Evolutionary conservation across 1,140 invertebrate species (phyloP), one percentile per base, ranked within the genome.

Genomic region (Drosophila leontia): DNA sequence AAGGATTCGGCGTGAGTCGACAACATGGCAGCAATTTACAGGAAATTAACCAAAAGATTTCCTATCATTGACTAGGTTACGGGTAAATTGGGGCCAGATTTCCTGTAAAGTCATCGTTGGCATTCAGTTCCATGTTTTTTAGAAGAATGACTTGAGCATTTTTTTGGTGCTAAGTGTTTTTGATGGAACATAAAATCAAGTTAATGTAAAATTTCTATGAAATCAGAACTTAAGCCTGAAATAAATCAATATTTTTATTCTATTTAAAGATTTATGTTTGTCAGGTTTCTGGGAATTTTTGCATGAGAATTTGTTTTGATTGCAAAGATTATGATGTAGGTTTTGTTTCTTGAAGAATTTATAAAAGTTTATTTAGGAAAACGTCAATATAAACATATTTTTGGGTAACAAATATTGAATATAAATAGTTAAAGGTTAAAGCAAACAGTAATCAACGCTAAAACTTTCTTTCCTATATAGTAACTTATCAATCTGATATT

Each of bases 41-140:
- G 80, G 68, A 78, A 82, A 78, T 78, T 69, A 78, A 53, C 65
- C 58, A 55, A 72, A 60, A 74, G 79, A 81, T 82, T 68, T 63
- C 51, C 61, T 67, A 64, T 78, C 75, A 70, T 58, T 55, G 65
- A 41, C 58, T 63, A 64, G 75, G 55, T 78, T 75, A 78, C 69
- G 58, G 19, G 34, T 70, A 78, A 57, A 72, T 58, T 70, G 51
- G 44, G 44, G 12, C 44, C n/a, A 34, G n/a, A 35, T 19, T 59
- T 55, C 2, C 37, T 44, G 44, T 34, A 23, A 9, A 72, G 44
- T 72, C 69, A 72, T 51, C 15, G 44, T n/a, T n/a, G 42, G 37
- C 68, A 53, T 37, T 53, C n/a, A 42, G 13, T 50, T 71, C 29
- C 5, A 48, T 42, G 42, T 42, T 70, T 48, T 70, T 55, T 47